Conservation (phyloP, 2,797 vertebrate species). For the Gymnoscopelus braueri region DNA sequence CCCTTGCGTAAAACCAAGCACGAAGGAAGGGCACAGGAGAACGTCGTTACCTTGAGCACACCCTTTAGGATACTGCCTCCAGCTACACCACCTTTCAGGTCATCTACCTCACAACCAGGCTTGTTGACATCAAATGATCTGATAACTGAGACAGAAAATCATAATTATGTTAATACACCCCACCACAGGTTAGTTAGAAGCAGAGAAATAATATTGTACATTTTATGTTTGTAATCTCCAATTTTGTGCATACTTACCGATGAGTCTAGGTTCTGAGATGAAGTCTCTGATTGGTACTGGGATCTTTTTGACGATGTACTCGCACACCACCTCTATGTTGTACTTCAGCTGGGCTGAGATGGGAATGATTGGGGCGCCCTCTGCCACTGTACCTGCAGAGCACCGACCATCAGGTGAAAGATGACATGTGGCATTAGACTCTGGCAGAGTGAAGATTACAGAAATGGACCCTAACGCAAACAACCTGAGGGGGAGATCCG, state of each 20-base stretch:
- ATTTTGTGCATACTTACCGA: slow-evolving; percentile 82
- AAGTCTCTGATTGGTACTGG: slow-evolving; percentile 96
- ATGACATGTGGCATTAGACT: not conserved
- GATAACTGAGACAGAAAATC: slow-evolving; percentile 85
- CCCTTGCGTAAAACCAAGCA: not conserved
- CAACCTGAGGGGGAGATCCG: too few species aligned
- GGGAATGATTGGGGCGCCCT: slow-evolving; percentile 98
- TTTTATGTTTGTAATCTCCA: not conserved
- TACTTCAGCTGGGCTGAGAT: slow-evolving; percentile 98
- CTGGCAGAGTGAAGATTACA: too few species aligned
- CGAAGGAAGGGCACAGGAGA: not conserved
- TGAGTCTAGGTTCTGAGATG: slow-evolving; percentile 94
- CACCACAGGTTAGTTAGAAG: too few species aligned
- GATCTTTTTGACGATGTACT: slow-evolving; percentile 99
- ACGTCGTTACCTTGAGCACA: slow-evolving; percentile 91
- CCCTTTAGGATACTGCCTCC: slow-evolving; percentile 98
- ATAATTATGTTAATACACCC: not conserved
- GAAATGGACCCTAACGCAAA: too few species aligned
- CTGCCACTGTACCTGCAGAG: slow-evolving; percentile 92
- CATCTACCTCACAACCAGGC: slow-evolving; percentile 98
- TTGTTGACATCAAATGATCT: slow-evolving; percentile 99
- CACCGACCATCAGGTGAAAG: not conserved
- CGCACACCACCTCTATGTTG: slow-evolving; percentile 98
- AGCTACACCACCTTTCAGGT: slow-evolving; percentile 97
- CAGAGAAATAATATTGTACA: too few species aligned